phyloP scores from a whole-genome alignment of 2,797 vertebrate genomes.

The Malacoraja senta region DNA sequence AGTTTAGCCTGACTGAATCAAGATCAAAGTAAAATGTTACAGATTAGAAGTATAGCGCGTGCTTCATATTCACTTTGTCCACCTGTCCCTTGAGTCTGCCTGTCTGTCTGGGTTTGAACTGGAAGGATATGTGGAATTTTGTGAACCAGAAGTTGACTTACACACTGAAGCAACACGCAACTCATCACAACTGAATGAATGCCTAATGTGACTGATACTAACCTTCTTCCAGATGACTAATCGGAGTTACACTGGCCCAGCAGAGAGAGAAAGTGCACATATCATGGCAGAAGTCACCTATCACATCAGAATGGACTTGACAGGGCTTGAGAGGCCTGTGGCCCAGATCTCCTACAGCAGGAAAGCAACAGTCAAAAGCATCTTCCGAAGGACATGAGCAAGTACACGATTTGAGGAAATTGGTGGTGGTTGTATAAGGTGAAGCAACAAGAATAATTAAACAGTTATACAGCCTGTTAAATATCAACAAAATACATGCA shows the following conservation, averaged over 20 bases:
- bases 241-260: background rate
- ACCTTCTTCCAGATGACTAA: background rate
- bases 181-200: background rate
- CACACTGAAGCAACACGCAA: too few relatives aligned
- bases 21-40: constrained; percentile 16
- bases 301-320: constrained; percentile 5
- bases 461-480: background rate
- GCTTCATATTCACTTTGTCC: background rate
- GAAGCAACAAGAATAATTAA: background rate
- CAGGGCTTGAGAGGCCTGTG: background rate
- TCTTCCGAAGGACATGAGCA: background rate
- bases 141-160: background rate
- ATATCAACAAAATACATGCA: background rate
- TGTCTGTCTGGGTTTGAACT: background rate
- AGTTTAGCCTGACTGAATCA: background rate
- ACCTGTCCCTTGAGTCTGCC: background rate
- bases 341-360: background rate
- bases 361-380: background rate
- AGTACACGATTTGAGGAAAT: background rate
- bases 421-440: background rate
- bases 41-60: background rate
- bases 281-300: background rate
- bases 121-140: background rate
- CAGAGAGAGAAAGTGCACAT: background rate
- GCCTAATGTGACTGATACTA: background rate